Conservation (phyloP, 2,113 vertebrate genomes). For the Ascaphus truei region DNA sequence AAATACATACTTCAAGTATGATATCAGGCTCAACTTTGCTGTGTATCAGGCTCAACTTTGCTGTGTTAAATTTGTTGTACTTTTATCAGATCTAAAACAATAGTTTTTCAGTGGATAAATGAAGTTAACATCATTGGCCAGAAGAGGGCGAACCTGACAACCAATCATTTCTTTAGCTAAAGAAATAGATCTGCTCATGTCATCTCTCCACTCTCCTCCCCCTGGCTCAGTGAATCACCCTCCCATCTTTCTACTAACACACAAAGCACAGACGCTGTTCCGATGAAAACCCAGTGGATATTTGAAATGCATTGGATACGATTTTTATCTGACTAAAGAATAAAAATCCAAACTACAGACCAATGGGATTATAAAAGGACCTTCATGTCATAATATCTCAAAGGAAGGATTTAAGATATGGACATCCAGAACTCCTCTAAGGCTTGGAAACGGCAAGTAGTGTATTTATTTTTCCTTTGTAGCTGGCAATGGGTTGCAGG, state of each 20-base stretch:
- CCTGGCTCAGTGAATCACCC: constrained; percentile 20
- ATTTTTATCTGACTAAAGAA: too few relatives aligned
- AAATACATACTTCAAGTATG: too few relatives aligned
- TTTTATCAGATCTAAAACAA: too few relatives aligned
- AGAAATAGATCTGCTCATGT: not conserved
- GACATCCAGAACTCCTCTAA: constrained; percentile 8
- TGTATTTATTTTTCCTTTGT: constrained; percentile 48
- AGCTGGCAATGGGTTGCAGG: constrained; percentile 32
- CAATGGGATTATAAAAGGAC: not conserved
- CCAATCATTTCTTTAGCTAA: not conserved
- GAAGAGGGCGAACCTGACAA: not conserved
- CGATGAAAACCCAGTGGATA: not conserved
- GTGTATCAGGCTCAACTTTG: too few relatives aligned
- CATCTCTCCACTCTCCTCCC: constrained; percentile 4
- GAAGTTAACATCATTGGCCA: not conserved
- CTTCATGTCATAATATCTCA: not conserved
- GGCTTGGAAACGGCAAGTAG: constrained; percentile 33
- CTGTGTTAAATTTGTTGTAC: too few relatives aligned
- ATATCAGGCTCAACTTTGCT: too few relatives aligned
- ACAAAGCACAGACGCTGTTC: not conserved
- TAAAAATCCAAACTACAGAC: not conserved
- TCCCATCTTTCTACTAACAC: constrained; percentile 14
- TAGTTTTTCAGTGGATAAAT: too few relatives aligned
- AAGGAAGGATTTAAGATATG: not conserved
- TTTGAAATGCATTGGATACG: too few relatives aligned